These are phyloP conservation scores for Gonocerus acuteangulatus DNA, from an alignment of 2,888 invertebrate species.

Conservation along the genomic window DNA sequence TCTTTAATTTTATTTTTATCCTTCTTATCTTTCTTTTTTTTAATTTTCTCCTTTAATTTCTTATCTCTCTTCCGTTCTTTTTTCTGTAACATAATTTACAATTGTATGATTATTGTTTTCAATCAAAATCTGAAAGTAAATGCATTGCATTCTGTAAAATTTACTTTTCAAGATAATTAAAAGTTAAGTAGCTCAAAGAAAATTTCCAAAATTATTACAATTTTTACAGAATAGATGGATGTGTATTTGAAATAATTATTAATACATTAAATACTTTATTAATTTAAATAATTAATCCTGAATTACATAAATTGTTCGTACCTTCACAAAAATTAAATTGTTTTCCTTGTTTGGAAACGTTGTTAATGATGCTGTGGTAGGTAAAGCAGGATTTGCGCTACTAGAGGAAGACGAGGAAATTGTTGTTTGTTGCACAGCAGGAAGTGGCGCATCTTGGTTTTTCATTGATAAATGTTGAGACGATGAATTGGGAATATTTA, in stretches of 20 bases:
- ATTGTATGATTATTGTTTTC: neutral
- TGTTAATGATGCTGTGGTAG: constrained; percentile 8
- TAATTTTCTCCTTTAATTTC: constrained; percentile 35
- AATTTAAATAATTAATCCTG: neutral
- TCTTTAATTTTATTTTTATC: constrained; percentile 37
- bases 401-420: constrained; percentile 12
- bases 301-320: constrained; percentile 3
- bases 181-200: no score
- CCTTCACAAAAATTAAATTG: constrained; percentile 6
- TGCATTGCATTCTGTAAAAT: neutral
- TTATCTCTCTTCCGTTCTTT: constrained; percentile 33
- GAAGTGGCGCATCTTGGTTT: constrained; percentile 8
- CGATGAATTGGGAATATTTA: constrained; percentile 15
- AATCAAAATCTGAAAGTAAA: neutral
- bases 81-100: constrained; percentile 11
- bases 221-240: neutral
- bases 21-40: constrained; percentile 38
- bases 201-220: no score
- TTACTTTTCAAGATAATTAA: neutral
- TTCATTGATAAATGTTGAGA: constrained; percentile 1
- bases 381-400: constrained; percentile 2
- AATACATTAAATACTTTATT: neutral
- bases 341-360: constrained; percentile 15
- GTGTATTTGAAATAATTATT: neutral
- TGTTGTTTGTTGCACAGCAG: neutral